Evolutionary conservation across 2,113 vertebrate species (phyloP), one percentile per base, ranked within the genome.

Genomic region (Nymphicus hollandicus): DNA sequence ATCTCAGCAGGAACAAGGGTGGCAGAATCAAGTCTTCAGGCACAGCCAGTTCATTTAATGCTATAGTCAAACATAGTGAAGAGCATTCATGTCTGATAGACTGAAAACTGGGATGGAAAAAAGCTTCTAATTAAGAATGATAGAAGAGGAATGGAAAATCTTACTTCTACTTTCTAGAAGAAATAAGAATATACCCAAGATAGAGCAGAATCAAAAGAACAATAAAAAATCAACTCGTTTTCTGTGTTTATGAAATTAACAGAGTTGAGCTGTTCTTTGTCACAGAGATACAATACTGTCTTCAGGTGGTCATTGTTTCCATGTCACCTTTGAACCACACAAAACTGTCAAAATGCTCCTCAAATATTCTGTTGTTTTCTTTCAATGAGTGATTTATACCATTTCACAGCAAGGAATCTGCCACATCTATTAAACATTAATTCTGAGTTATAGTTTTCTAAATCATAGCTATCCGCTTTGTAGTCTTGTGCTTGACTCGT

Each of bases 341-440:
- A 79, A 95, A 92, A n/a, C 76, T 1, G 6, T 81, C 53, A 90
- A 86, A 68, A 39, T 28, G 58, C 50, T 96, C 83, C 93, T 92
- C 83, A 95, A 94, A 95, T 81, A 95, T 92, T 88, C 64, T 82
- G 81, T 91, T 91, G 77, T 93, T 87, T 95, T 91, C 76, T 80
- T 90, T 97, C 74, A 80, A 39, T 80, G 61, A 88, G 68, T 94
- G 93, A 97, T 96, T 95, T 95, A 95, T 89, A 93, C 68, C 64
- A 89, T 93, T 95, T 95, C 92, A 80, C 70, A 95, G 93, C 58
- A 95, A 88, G 91, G 68, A 72, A 95, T 88, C 77, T 89, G 64
- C 49, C 86, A 93, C 35, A 81, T 93, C 92, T 81, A 95, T 97
- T 97, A 97, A 96, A 90, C 89, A 92, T 90, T 97, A 96, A 95